Base-by-base conservation (phyloP, 1,140 invertebrate genomes). In the Bombus waltoni region DNA sequence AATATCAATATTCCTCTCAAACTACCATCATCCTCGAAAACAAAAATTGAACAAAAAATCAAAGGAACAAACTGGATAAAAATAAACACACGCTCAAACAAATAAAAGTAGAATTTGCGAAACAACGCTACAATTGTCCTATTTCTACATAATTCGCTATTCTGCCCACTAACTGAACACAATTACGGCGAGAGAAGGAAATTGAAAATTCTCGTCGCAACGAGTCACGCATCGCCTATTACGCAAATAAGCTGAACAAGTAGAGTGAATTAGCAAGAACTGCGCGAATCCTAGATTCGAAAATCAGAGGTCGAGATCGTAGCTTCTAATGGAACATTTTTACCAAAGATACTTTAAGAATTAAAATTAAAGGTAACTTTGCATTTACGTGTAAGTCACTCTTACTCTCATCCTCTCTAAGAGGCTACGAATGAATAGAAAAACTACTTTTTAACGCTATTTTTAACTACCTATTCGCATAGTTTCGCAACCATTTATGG, bases 231-330 rank as follows among this genome's bases (percentile, higher is more conserved):
- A 15, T 25, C 15, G 72, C 28, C 32, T 44, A 75, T 75, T 75
- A 75, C 73, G 73, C 72, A 47, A 74, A 74, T 35, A 74, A 32
- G 28, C 72, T 15, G 42, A 47, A 74, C 28, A n/a, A 47, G n/a
- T 47, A 32, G 15, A n/a, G n/a, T 18, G 42, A 74, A 74, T 74
- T 74, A 47, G 42, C 72, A 25, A 22, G 42, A 32, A 44, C 8
- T 22, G 25, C 18, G 38, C 47, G 28, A 22, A 66, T 66, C 6
- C 8, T 68, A 68, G 35, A 68, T 68, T 38, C 66, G 35, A 11
- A 53, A 53, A 53, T 53, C 47, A 53, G 6, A 53, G 47, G 18
- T 8, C 47, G 47, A 53, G 47, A 53, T 53, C 6, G 47, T 53
- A 22, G 47, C 18, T 53, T 53, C 47, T 53, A 22, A 66, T 9